phyloP scores from a whole-genome alignment of 1,140 invertebrate species.

The Anthonomus grandis region DNA sequence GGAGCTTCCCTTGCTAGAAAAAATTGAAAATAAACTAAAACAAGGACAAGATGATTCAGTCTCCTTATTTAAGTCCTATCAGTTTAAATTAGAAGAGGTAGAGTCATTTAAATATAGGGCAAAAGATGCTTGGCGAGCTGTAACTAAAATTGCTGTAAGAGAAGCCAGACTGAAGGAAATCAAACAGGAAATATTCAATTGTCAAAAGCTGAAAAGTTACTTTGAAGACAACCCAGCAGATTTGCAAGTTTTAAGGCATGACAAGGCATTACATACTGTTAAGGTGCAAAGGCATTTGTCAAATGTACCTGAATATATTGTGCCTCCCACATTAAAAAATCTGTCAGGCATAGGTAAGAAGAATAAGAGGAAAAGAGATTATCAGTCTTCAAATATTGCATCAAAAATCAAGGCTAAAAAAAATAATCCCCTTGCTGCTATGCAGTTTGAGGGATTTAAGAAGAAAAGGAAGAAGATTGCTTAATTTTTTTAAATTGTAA shows the following conservation, averaged over 20 bases:
- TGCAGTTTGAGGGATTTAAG: slow-evolving; percentile 45
- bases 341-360: slow-evolving; percentile 52
- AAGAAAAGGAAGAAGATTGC: slow-evolving; percentile 37
- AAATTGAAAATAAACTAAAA: slow-evolving; percentile 74
- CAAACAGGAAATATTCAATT: slow-evolving; percentile 89
- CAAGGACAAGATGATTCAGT: slow-evolving; percentile 55
- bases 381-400: slow-evolving; percentile 26
- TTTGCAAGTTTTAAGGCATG: slow-evolving; percentile 82
- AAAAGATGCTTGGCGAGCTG: slow-evolving; percentile 89
- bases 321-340: slow-evolving; percentile 71
- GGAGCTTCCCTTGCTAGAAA: slow-evolving; percentile 72
- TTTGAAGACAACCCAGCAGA: slow-evolving; percentile 95
- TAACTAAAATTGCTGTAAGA: slow-evolving; percentile 86
- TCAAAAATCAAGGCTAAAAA: slow-evolving; percentile 37
- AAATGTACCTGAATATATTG: slow-evolving; percentile 93
- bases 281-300: slow-evolving; percentile 80
- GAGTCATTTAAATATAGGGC: slow-evolving; percentile 94
- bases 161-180: slow-evolving; percentile 96
- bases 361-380: slow-evolving; percentile 46
- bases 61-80: slow-evolving; percentile 71
- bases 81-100: slow-evolving; percentile 92
- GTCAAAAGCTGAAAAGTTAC: slow-evolving; percentile 89
- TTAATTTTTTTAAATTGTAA: too few relatives aligned
- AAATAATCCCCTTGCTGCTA: slow-evolving; percentile 42
- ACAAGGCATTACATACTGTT: slow-evolving; percentile 86